Percentiles rank a stretch among this genome's conserved stretches.
Evolutionary conservation across 2,888 invertebrate genomes (phyloP).

Genomic region (Scelioninae gen. 2): DNA sequence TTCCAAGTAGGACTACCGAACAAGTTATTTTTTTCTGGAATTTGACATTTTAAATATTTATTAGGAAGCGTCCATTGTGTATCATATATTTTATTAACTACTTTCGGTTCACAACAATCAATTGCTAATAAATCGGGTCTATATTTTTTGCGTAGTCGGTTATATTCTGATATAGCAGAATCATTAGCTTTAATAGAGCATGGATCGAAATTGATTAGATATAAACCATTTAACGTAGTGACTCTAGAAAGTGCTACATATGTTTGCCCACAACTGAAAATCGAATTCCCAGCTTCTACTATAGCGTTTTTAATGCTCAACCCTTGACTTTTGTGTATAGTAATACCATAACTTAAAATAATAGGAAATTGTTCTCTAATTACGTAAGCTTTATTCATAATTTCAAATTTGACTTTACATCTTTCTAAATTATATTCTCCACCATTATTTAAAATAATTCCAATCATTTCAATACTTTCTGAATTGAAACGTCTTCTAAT

Average conservation of each 20-base stretch:
- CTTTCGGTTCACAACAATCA: too few relatives aligned
- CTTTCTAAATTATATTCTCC: constrained; percentile 50
- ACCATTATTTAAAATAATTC: constrained; percentile 51
- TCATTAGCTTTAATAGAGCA: constrained; percentile 52
- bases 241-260: constrained; percentile 22
- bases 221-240: constrained; percentile 11
- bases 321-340: constrained; percentile 60
- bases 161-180: constrained; percentile 15
- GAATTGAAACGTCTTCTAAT: constrained; percentile 39
- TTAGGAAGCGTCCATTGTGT: constrained; percentile 10
- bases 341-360: constrained; percentile 61
- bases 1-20: background rate
- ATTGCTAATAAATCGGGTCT: constrained; percentile 24
- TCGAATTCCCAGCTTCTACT: constrained; percentile 20
- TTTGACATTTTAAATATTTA: constrained; percentile 18
- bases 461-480: constrained; percentile 50
- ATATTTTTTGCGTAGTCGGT: constrained; percentile 9
- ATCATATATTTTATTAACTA: constrained; percentile 48
- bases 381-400: constrained; percentile 20
- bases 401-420: constrained; percentile 59
- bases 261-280: constrained; percentile 11
- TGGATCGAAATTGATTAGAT: constrained; percentile 27
- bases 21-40: background rate
- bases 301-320: constrained; percentile 19
- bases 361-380: constrained; percentile 62